phyloP scores from a whole-genome alignment of 2,797 vertebrate species.

The Coregonus suidteri region DNA sequence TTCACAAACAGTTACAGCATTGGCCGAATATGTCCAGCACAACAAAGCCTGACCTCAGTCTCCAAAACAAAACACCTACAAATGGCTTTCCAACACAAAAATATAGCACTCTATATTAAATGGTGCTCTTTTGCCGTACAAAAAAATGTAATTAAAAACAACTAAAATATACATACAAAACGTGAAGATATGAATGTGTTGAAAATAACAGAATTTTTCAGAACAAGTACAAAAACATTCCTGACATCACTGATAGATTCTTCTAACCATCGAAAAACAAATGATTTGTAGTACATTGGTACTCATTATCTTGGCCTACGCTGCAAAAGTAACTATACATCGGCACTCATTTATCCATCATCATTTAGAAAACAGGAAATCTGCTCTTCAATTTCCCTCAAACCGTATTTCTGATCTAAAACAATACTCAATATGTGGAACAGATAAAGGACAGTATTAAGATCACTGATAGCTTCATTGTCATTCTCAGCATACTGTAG shows the following conservation, averaged over 20 bases:
- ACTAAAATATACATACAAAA: conserved; percentile 14
- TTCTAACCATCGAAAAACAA: background rate
- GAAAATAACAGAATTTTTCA: conserved; percentile 8
- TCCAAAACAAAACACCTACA: background rate
- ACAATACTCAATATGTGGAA: background rate
- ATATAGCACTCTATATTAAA: conserved; percentile 35
- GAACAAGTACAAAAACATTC: background rate
- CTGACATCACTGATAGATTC: background rate
- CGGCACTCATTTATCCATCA: background rate
- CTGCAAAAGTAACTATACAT: too few species aligned
- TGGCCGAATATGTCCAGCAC: background rate
- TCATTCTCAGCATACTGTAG: background rate
- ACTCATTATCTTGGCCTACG: background rate
- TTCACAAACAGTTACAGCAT: background rate
- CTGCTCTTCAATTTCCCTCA: background rate
- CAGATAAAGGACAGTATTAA: background rate
- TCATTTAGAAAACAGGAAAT: background rate
- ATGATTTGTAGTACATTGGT: background rate
- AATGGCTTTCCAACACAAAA: background rate
- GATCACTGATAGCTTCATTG: background rate
- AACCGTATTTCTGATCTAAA: background rate
- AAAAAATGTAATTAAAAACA: conserved; percentile 26
- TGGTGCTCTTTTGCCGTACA: conserved; percentile 25
- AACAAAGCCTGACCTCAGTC: background rate
- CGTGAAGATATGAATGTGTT: conserved; percentile 17